Conservation (phyloP, 2,888 invertebrate genomes). For the Drosophila leonis region DNA sequence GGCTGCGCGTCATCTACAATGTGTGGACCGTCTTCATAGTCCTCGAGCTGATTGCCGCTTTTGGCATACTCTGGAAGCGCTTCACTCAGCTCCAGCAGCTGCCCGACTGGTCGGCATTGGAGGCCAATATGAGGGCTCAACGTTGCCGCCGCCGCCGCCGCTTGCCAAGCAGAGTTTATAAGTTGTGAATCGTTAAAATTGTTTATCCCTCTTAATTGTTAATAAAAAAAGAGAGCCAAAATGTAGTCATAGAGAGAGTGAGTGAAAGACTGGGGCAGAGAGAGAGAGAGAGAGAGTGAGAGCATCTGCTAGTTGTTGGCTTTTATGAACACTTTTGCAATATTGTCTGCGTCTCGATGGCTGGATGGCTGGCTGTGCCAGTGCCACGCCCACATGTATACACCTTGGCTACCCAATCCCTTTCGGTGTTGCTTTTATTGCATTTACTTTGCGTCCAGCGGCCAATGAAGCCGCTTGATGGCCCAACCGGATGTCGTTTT, state of each 20-base stretch:
- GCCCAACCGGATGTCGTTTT: constrained; percentile 76
- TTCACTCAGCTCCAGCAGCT: rapidly evolving
- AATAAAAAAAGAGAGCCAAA: neutral
- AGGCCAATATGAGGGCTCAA: neutral
- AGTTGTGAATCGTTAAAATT: neutral
- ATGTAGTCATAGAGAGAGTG: neutral
- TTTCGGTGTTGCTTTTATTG: constrained; percentile 71
- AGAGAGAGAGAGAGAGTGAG: neutral
- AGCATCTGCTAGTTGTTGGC: constrained; percentile 17
- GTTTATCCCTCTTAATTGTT: neutral
- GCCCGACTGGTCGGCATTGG: neutral
- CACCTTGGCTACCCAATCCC: constrained; percentile 34
- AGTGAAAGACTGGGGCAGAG: neutral
- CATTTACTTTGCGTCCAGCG: constrained; percentile 64
- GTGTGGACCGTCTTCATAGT: constrained; percentile 18
- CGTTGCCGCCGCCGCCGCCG: neutral
- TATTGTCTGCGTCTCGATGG: constrained; percentile 8
- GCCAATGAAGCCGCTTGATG: constrained; percentile 59
- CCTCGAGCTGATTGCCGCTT: neutral
- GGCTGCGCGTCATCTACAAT: neutral
- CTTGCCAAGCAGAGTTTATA: neutral
- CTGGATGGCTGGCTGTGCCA: constrained; percentile 1
- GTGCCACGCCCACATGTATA: constrained; percentile 20
- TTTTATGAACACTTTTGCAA: constrained; percentile 1
- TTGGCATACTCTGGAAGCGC: neutral